A percentile compares a stretch with the other conserved stretches of the same genome.
phyloP scores from a whole-genome alignment of 2,888 invertebrate genomes.

The Callinectes sapidus region DNA sequence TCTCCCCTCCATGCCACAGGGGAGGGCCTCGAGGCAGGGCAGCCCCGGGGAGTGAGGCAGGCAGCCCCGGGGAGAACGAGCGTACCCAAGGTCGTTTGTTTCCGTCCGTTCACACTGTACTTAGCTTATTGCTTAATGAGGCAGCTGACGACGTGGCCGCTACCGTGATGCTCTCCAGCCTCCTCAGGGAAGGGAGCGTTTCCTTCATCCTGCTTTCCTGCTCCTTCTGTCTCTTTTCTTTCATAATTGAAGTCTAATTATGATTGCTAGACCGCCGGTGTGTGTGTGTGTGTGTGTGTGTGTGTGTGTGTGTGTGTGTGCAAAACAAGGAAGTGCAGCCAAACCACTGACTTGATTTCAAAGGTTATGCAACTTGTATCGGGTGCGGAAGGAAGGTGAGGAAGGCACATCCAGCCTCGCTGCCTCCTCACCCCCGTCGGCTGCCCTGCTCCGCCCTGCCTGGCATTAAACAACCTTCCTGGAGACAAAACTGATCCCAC shows the following conservation, averaged over 20 bases:
- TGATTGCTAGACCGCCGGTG: neutral
- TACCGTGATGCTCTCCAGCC: neutral
- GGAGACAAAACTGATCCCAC: neutral
- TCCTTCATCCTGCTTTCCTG: neutral
- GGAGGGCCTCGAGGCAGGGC: neutral
- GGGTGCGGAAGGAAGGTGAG: slow-evolving; percentile 8
- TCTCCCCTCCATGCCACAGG: neutral
- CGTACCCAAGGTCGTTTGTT: slow-evolving; percentile 3
- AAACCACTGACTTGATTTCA: neutral
- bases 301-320: slow-evolving; percentile 46
- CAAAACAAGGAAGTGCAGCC: neutral
- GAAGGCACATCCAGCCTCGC: neutral
- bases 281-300: slow-evolving; percentile 15
- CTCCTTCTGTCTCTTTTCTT: neutral
- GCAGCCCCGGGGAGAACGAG: neutral
- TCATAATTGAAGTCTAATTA: neutral
- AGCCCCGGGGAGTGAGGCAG: neutral
- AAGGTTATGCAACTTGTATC: slow-evolving; percentile 12
- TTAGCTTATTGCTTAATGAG: slow-evolving; percentile 21
- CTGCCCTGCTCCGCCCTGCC: neutral
- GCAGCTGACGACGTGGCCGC: slow-evolving; percentile 17
- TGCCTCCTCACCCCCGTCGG: neutral
- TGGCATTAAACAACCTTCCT: slow-evolving; percentile 27
- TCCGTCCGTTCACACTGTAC: slow-evolving; percentile 16
- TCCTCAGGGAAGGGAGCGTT: neutral